Evolutionary conservation across 1,140 invertebrate species (phyloP).

Genomic region (Eriosoma lanigerum): DNA sequence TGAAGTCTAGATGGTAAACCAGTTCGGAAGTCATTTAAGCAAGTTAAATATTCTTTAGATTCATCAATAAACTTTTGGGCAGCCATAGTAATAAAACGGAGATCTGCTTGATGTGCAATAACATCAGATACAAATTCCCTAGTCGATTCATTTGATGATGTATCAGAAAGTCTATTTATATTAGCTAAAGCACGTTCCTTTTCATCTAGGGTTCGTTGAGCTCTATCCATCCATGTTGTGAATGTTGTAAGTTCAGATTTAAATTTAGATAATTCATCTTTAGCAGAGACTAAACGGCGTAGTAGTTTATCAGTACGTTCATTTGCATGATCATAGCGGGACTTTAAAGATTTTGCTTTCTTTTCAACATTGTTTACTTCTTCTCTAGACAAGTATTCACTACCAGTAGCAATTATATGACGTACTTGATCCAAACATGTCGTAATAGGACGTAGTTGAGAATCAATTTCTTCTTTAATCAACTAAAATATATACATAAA

Average conservation of each 20-base stretch:
- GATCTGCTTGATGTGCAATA: conserved; percentile 90
- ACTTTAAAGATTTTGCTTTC: conserved; percentile 79
- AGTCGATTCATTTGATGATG: conserved; percentile 72
- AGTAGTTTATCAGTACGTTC: conserved; percentile 79
- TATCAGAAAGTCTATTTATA: conserved; percentile 66
- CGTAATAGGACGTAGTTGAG: conserved; percentile 80
- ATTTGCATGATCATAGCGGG: conserved; percentile 77
- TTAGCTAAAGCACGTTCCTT: conserved; percentile 83
- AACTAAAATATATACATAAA: conserved; percentile 65
- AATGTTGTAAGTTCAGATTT: conserved; percentile 79
- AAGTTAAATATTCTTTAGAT: conserved; percentile 81
- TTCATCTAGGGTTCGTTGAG: conserved; percentile 77
- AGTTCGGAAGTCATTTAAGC: conserved; percentile 82
- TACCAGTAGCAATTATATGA: conserved; percentile 84
- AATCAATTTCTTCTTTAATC: conserved; percentile 87
- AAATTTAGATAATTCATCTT: conserved; percentile 86
- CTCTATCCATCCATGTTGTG: conserved; percentile 80
- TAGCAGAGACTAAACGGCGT: conserved; percentile 72
- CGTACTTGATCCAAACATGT: conserved; percentile 88
- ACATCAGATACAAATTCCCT: conserved; percentile 91
- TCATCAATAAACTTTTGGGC: conserved; percentile 94
- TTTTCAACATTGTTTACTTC: conserved; percentile 84
- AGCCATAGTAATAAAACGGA: conserved; percentile 91
- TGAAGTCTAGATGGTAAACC: conserved; percentile 75
- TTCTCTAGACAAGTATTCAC: conserved; percentile 85